Evolutionary conservation across 2,888 invertebrate species (phyloP).

Genomic region (Tenodera sinensis): DNA sequence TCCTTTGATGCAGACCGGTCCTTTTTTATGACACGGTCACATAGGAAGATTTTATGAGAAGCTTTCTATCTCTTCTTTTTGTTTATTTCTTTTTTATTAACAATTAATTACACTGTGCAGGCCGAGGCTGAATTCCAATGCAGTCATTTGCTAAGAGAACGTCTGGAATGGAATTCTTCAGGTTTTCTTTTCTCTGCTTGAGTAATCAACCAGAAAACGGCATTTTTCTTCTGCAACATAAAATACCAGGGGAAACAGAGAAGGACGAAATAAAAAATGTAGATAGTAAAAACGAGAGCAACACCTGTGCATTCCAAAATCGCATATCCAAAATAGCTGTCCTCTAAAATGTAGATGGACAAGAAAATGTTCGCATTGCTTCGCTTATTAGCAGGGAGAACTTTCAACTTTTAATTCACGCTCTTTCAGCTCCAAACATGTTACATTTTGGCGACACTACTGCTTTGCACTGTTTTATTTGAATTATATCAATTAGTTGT

Average conservation of each 20-base stretch:
- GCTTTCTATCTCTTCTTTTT: not conserved
- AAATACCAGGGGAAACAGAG: not conserved
- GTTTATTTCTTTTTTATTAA: not conserved
- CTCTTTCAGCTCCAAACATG: no score
- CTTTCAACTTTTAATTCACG: not conserved
- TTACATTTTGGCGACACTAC: no score
- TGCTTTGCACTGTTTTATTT: no score
- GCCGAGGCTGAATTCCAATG: not conserved
- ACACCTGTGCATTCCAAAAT: not conserved
- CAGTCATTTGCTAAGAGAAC: not conserved
- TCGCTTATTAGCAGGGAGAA: not conserved
- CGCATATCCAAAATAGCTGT: not conserved
- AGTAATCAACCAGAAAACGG: not conserved
- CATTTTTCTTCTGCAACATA: not conserved
- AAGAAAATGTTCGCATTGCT: not conserved
- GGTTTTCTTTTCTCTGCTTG: not conserved
- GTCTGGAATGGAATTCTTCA: not conserved
- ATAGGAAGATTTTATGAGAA: not conserved
- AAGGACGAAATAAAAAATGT: not conserved
- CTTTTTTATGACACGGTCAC: not conserved
- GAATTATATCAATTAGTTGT: no score
- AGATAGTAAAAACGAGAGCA: not conserved
- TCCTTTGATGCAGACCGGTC: not conserved
- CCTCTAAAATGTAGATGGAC: not conserved
- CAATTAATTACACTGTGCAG: not conserved